These are phyloP conservation scores for Mya arenaria DNA, from an alignment of 1,140 invertebrate genomes.

Conservation along the genomic window DNA sequence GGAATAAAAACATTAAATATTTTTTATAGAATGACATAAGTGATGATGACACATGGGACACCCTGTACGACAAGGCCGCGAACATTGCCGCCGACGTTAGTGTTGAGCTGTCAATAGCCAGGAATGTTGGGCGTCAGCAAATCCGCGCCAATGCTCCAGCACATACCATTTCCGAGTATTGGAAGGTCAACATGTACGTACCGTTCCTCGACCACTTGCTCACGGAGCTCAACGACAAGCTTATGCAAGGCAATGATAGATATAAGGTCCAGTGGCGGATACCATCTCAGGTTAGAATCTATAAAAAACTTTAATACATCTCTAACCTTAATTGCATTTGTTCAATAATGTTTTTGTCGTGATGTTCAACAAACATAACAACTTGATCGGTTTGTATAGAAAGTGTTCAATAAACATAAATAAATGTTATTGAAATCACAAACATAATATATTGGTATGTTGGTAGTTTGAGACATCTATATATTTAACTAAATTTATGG, in stretches of 20 bases:
- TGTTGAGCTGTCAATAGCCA: conserved; percentile 13
- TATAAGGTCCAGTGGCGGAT: neutral
- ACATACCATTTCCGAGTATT: conserved; percentile 1
- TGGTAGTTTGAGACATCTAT: too few relatives aligned
- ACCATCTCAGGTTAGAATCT: neutral
- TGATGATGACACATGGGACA: neutral
- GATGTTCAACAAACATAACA: neutral
- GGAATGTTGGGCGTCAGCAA: conserved; percentile 25
- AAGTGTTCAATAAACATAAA: neutral
- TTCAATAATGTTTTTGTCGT: neutral
- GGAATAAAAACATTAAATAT: too few relatives aligned
- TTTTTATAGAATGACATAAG: neutral
- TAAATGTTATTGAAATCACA: conserved; percentile 1
- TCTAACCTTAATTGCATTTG: neutral
- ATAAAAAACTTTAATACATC: neutral
- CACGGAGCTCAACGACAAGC: conserved; percentile 2
- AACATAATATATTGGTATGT: too few relatives aligned
- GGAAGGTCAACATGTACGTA: conserved; percentile 25
- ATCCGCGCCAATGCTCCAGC: conserved; percentile 7
- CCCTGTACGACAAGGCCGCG: conserved; percentile 16
- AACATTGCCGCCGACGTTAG: neutral
- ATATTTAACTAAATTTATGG: too few relatives aligned
- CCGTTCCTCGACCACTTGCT: conserved; percentile 23
- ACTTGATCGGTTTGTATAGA: neutral
- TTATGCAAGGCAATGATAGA: conserved; percentile 3